phyloP scores from a whole-genome alignment of 2,113 vertebrate species.

The Sorex fumeus region DNA sequence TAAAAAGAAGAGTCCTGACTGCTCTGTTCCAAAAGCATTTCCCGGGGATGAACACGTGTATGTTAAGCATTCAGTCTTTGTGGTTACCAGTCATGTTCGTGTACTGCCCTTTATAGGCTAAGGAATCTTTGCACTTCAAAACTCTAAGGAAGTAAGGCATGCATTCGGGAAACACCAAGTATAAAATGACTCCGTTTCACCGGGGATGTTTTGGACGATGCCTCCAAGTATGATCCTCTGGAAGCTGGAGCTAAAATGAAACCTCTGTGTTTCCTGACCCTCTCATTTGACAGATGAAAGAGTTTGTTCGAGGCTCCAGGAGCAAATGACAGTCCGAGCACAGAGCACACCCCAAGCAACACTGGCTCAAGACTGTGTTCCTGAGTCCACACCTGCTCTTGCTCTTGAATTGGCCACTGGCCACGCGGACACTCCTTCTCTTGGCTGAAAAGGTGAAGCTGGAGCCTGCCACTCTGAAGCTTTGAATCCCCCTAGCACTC shows the following conservation, averaged over 20 bases:
- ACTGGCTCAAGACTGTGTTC: background rate
- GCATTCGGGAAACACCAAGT: slow-evolving; percentile 9
- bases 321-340: background rate
- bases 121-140: too few species aligned
- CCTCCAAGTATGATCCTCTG: background rate
- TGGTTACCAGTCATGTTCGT: background rate
- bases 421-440: background rate
- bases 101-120: slow-evolving; percentile 22
- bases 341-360: background rate
- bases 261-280: background rate
- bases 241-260: background rate
- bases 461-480: background rate
- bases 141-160: background rate
- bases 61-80: too few species aligned
- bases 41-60: background rate
- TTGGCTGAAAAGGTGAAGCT: background rate
- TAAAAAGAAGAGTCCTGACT: background rate
- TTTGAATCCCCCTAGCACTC: background rate
- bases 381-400: background rate
- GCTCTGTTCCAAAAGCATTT: background rate
- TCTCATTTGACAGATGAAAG: background rate
- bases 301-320: rapidly evolving
- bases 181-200: slow-evolving; percentile 38
- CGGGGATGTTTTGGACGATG: slow-evolving; percentile 26
- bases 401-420: background rate